Evolutionary conservation across 2,113 vertebrate genomes (phyloP).

Genomic region (Oxygymnocypris stewartii): DNA sequence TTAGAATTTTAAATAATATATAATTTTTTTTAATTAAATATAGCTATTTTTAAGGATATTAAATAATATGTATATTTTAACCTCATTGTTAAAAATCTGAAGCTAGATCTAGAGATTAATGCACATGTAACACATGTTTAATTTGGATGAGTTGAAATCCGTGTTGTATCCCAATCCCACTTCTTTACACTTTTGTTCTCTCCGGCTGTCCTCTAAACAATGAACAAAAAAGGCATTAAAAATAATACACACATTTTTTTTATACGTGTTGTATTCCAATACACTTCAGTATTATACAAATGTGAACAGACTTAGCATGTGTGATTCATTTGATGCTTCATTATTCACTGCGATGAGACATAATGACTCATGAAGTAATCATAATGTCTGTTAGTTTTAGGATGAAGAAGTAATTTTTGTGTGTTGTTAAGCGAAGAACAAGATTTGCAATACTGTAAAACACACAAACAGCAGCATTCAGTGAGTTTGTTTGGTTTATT

Average conservation of each 20-base stretch:
- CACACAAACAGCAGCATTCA: not conserved
- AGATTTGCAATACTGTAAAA: not conserved
- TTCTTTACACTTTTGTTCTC: not conserved
- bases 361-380: not conserved
- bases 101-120: not conserved
- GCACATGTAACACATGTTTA: not conserved
- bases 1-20: not conserved
- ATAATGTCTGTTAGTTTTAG: not conserved
- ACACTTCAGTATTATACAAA: not conserved
- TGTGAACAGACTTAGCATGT: not conserved
- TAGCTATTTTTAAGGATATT: not conserved
- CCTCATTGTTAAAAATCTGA: not conserved
- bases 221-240: not conserved
- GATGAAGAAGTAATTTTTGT: not conserved
- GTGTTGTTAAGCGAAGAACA: not conserved
- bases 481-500: conserved; percentile 21
- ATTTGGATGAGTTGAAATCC: not conserved
- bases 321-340: not conserved
- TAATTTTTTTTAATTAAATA: not conserved
- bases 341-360: not conserved
- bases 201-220: not conserved
- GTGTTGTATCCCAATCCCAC: not conserved
- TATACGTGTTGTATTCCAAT: not conserved
- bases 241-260: not conserved
- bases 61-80: not conserved